Evolutionary conservation across 2,888 invertebrate species (phyloP).

Genomic region (Tetranychus truncatus): DNA sequence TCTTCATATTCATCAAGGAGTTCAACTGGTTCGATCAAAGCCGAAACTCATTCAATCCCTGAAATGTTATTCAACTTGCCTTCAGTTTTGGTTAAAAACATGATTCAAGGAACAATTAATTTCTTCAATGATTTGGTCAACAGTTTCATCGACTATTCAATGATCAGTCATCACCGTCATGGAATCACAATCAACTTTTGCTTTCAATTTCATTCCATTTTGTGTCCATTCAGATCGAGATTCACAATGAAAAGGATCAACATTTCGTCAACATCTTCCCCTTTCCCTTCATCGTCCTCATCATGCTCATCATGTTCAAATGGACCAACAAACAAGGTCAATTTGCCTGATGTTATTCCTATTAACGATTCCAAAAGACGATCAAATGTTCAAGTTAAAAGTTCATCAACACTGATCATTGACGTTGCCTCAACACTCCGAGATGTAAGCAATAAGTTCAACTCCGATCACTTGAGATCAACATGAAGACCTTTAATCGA

Average conservation of each 20-base stretch:
- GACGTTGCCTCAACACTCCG: background rate
- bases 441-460: background rate
- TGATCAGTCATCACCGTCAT: background rate
- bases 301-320: too few species aligned
- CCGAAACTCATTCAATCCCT: background rate
- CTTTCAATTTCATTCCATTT: background rate
- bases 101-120: background rate
- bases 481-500: background rate
- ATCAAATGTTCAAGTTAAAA: background rate
- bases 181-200: background rate
- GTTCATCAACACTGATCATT: background rate
- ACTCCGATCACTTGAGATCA: background rate
- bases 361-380: background rate
- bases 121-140: background rate
- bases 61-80: background rate
- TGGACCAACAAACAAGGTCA: background rate
- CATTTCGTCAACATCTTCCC: too few species aligned
- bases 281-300: too few species aligned
- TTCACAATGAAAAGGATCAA: too few species aligned
- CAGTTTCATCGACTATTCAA: background rate
- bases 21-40: background rate
- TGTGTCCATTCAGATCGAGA: background rate
- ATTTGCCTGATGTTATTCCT: background rate
- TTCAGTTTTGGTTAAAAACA: background rate
- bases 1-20: background rate